A percentile compares a stretch with the other conserved stretches of the same genome.
Evolutionary conservation across 1,140 invertebrate genomes (phyloP).

Genomic region (Notospermus geniculatus): DNA sequence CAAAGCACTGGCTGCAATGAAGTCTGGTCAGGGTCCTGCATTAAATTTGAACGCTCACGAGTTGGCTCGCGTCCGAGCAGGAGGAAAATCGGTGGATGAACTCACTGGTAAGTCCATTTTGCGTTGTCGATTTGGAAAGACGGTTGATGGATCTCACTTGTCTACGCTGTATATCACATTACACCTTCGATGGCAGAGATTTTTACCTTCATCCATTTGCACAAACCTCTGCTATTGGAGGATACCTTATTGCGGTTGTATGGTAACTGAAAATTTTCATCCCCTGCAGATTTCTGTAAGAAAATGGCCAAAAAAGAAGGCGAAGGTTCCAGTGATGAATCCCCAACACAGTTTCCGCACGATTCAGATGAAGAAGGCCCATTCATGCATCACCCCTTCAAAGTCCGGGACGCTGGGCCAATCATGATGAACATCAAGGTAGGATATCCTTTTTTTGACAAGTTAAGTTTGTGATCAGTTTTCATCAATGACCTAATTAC

Average conservation of each 20-base stretch:
- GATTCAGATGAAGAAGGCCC: slow-evolving; percentile 64
- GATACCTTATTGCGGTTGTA: no score
- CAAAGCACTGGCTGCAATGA: slow-evolving; percentile 32
- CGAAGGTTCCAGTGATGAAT: slow-evolving; percentile 61
- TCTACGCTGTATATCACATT: no score
- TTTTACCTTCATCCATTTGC: no score
- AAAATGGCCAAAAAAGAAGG: slow-evolving; percentile 82
- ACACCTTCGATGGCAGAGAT: no score
- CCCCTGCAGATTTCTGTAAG: slow-evolving; percentile 78
- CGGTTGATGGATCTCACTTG: neutral
- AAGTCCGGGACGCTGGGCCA: slow-evolving; percentile 74
- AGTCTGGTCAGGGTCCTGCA: slow-evolving; percentile 23
- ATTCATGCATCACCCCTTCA: slow-evolving; percentile 85
- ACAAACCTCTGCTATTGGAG: no score
- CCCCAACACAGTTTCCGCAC: neutral
- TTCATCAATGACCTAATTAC: no score
- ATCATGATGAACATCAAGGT: slow-evolving; percentile 88
- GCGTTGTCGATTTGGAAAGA: neutral
- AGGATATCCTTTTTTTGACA: slow-evolving; percentile 32
- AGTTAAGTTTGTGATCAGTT: neutral
- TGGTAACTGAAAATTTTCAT: no score
- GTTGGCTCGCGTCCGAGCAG: slow-evolving; percentile 73
- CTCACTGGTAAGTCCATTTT: slow-evolving; percentile 69
- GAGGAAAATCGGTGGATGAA: slow-evolving; percentile 89
- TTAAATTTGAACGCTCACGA: slow-evolving; percentile 35